Conservation (phyloP, 2,113 vertebrate species). For the Varanus komodoensis region DNA sequence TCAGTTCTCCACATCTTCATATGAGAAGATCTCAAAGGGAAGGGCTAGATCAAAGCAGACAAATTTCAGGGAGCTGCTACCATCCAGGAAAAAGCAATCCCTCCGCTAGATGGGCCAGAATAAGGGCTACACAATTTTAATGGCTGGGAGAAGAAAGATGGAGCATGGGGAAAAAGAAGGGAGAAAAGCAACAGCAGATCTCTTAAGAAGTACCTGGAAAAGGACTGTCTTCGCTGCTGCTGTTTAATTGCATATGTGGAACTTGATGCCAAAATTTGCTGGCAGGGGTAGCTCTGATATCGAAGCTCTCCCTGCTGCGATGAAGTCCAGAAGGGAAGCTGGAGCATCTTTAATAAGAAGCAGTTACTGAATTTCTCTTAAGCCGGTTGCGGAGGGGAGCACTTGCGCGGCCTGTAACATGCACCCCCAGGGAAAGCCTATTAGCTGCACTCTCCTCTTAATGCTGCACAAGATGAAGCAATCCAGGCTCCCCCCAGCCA, state of each 20-base stretch:
- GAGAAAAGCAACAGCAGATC: not conserved
- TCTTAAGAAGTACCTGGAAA: not conserved
- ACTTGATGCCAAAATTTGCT: conserved; percentile 56
- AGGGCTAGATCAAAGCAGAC: too few relatives aligned
- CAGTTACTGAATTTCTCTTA: not conserved
- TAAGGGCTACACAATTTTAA: not conserved
- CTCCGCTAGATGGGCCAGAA: not conserved
- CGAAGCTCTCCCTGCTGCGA: conserved; percentile 25
- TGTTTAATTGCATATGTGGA: not conserved
- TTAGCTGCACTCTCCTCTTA: not conserved
- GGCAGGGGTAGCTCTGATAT: conserved; percentile 57
- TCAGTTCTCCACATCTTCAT: too few relatives aligned
- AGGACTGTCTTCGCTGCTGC: not conserved
- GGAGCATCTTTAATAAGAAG: conserved; percentile 16
- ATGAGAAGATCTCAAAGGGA: too few relatives aligned
- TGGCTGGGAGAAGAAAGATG: not conserved
- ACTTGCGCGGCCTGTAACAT: not conserved
- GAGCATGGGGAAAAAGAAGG: not conserved
- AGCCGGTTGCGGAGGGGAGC: not conserved
- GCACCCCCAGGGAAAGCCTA: not conserved
- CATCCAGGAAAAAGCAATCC: too few relatives aligned
- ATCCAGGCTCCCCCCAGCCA: not conserved
- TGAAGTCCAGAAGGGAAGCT: conserved; percentile 1
- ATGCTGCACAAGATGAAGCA: not conserved
- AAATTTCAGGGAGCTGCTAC: too few relatives aligned